A percentile compares a stretch with the other conserved stretches of the same genome.
These are phyloP conservation scores for Coendou prehensilis DNA, from an alignment of 2,797 vertebrate species.

Conservation along the genomic window DNA sequence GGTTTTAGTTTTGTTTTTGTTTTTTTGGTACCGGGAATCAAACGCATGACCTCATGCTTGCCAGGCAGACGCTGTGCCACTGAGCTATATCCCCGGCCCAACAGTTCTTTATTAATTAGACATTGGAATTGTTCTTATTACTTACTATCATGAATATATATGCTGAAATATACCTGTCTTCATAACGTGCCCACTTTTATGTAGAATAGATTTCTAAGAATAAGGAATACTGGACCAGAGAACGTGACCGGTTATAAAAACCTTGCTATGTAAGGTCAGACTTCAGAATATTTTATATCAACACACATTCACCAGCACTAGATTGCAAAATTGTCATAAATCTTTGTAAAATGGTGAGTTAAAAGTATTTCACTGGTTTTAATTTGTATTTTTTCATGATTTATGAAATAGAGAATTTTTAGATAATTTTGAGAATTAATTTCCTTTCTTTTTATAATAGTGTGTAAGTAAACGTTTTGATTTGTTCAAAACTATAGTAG, in stretches of 20 bases:
- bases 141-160: not conserved
- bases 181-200: not conserved
- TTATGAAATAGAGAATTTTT: not conserved
- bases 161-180: not conserved
- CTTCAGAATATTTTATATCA: not conserved
- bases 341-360: not conserved
- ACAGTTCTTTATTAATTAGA: not conserved
- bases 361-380: not conserved
- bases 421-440: not conserved
- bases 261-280: not conserved
- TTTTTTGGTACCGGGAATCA: too few species aligned
- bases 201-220: not conserved
- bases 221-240: not conserved
- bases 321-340: not conserved
- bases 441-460: not conserved
- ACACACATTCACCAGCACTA: not conserved
- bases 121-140: not conserved
- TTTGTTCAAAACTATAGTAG: not conserved
- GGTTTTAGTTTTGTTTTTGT: too few species aligned
- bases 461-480: not conserved
- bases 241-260: not conserved
- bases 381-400: not conserved
- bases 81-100: too few species aligned
- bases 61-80: too few species aligned
- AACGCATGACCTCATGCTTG: too few species aligned